Base-by-base conservation (phyloP, 2,888 invertebrate genomes). In the Lasius platythorax region DNA sequence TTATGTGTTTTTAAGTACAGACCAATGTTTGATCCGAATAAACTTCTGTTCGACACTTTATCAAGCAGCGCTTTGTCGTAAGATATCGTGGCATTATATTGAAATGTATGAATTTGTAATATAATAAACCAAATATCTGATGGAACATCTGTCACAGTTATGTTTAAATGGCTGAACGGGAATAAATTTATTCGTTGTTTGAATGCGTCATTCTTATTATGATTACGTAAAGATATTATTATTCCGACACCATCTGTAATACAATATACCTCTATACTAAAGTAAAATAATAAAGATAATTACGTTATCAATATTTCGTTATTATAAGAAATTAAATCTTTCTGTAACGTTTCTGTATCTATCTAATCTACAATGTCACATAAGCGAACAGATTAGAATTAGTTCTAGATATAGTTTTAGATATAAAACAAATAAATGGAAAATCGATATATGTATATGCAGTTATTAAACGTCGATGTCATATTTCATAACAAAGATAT, bases 11-110 rank as follows among this genome's bases (percentile, higher is more conserved):
- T 91, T 68, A 95, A 89, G 37, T 95, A 94, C 68, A 97, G 93
- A 11, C 97, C 97, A 63, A 97, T 88, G 94, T 97, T 97, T 1
- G 96, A 96, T 0, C 97, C 97, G 18, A 91, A 95, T 3, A 96
- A 94, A 83, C 92, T 93, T 18, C 94, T 94, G n/a, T 94, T 94
- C 0, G 88, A 87, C 18, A 85, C 89, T 40, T 85, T 83, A 73
- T 82, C 68, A n/a, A 68, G 40, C 28, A 70, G n/a, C 11, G 66
- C 53, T 70, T 85, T 93, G 84, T 95, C 94, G 85, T 95, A 96
- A 37, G 96, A 96, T 56, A 97, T 91, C 0, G 96, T 96, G 0
- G 97, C 93, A 93, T 96, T 96, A 83, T 96, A 93, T 18, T 96
- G 89, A 87, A 96, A 96, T 70, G 96, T 96, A 92, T 97, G 97